Conservation (phyloP, 1,140 invertebrate genomes). For the Drosophila nigromelanica region DNA sequence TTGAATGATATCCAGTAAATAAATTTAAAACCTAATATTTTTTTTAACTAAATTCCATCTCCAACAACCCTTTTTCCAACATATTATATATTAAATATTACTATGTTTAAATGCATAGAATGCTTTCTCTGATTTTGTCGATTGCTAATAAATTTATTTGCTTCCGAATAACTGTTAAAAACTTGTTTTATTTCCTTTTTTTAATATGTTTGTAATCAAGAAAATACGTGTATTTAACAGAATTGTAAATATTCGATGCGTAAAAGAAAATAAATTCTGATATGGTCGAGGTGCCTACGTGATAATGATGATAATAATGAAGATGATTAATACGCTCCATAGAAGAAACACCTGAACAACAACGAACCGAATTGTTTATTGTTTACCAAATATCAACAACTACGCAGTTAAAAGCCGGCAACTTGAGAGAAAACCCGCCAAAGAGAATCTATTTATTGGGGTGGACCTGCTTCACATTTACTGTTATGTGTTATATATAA, state of each 20-base stretch:
- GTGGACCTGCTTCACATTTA: conserved; percentile 46
- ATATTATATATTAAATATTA: too few relatives aligned
- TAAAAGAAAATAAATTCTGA: conserved; percentile 5
- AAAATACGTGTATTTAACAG: conserved; percentile 7
- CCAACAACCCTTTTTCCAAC: too few relatives aligned
- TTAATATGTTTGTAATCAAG: background rate
- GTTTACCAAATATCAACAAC: conserved; percentile 70
- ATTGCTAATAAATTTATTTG: background rate
- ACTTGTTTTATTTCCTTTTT: conserved; percentile 51
- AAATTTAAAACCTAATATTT: too few relatives aligned
- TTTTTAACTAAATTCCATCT: too few relatives aligned
- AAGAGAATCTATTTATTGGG: conserved; percentile 30
- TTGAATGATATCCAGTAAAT: too few relatives aligned
- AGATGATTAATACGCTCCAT: conserved; percentile 47
- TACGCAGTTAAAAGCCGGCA: conserved; percentile 69
- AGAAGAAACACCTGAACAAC: conserved; percentile 64
- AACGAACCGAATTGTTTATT: conserved; percentile 45
- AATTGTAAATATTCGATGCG: conserved; percentile 16
- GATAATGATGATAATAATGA: conserved; percentile 23
- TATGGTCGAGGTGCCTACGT: background rate
- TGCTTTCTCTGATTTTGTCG: too few relatives aligned
- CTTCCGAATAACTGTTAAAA: conserved; percentile 7
- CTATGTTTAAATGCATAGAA: too few relatives aligned
- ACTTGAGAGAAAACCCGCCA: conserved; percentile 28
- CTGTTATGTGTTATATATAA: background rate